Base-by-base conservation (phyloP, 2,113 vertebrate genomes). In the Microcebus tavaratra region DNA sequence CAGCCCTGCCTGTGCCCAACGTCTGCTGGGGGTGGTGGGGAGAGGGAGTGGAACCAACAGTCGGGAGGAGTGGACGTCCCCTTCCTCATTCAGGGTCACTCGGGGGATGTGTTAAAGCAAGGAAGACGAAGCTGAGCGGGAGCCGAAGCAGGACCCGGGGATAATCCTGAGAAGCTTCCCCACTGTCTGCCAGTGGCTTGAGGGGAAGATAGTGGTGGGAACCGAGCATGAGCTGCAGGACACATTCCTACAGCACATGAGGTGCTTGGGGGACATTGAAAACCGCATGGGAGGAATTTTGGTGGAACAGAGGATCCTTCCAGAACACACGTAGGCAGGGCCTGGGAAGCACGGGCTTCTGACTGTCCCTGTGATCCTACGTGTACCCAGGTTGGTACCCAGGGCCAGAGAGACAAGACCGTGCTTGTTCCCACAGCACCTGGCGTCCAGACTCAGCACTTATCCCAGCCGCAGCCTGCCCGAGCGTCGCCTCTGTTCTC, bases 111-210 rank as follows among this genome's bases (percentile, higher is more conserved):
- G 78, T 88, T 9, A 85, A 61, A 72, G 59, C 7, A 39, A 72
- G 31, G 27, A 61, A 34, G 18, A 31, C 14, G 76, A 55, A 73
- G 42, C 17, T 70, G 10, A 6, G 61, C 15, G 57, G 68, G 39
- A 57, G 25, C 81, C 78, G 48, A 11, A 88, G 81, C 57, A 42
- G 34, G 72, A 29, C 4, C 10, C 29, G 29, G 25, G 10, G 31
- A 34, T 23, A 21, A 39, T 48, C 25, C 10, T 72, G 31, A 31
- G 21, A 39, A 29, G 23, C 25, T 2, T 78, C 17, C 1, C 17
- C 50, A 59, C 11, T 27, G 42, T 42, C n/a, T 9, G 3, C 57
- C 11, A 6, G 12, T 0, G n/a, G 13, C 15, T 4, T 2, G 27
- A 75, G 72, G 48, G n/a, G 57, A 67, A 70, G 72, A 29, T 25